These are phyloP conservation scores for Leptobrachium leishanense DNA, from an alignment of 2,113 vertebrate species.

Conservation along the genomic window DNA sequence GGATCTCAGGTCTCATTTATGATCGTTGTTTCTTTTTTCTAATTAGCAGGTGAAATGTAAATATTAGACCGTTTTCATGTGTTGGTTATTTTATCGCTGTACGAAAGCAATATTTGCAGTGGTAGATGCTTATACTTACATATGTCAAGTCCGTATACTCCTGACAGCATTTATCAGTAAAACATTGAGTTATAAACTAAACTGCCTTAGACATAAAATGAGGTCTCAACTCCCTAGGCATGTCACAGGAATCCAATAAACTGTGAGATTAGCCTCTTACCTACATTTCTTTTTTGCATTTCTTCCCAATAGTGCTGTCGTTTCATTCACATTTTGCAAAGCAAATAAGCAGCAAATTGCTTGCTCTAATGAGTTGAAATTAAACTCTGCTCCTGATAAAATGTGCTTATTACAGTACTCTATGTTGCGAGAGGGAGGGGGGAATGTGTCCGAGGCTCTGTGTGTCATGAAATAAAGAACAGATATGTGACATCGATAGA, in stretches of 20 bases:
- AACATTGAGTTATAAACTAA: constrained; percentile 9
- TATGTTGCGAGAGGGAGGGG: constrained; percentile 48
- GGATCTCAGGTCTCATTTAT: too few relatives aligned
- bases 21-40: too few relatives aligned
- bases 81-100: not conserved
- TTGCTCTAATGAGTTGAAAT: constrained; percentile 66
- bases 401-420: constrained; percentile 54
- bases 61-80: not conserved
- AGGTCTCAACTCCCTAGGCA: constrained; percentile 44
- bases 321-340: constrained; percentile 65
- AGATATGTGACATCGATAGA: constrained; percentile 38
- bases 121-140: constrained; percentile 17
- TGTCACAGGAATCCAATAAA: constrained; percentile 56
- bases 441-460: constrained; percentile 46
- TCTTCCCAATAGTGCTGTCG: constrained; percentile 56
- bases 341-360: constrained; percentile 66
- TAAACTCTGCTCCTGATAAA: constrained; percentile 62
- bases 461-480: constrained; percentile 26
- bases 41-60: too few relatives aligned
- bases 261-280: constrained; percentile 58
- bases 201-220: constrained; percentile 17
- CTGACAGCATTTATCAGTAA: constrained; percentile 16
- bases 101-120: not conserved
- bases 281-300: constrained; percentile 45
- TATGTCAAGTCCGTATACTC: constrained; percentile 18